Conservation (phyloP, 2,113 vertebrate species). For the Hippotragus niger region DNA sequence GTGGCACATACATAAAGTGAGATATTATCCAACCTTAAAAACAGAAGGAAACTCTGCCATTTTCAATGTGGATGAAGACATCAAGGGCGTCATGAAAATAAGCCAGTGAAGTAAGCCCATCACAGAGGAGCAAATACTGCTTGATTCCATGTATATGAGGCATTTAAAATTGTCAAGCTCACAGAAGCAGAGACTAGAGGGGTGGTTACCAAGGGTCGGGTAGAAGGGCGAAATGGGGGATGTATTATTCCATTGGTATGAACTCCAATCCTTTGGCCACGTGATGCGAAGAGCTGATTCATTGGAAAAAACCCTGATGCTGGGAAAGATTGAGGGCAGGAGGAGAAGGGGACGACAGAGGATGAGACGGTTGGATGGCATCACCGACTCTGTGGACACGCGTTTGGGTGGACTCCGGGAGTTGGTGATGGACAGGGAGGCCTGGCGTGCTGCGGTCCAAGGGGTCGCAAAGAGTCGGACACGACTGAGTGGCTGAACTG, state of each 20-base stretch:
- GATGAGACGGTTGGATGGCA: no score
- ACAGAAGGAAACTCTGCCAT: neutral
- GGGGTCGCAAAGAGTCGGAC: neutral
- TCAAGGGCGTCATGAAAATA: neutral
- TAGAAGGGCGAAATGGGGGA: accelerated
- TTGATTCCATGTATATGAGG: neutral
- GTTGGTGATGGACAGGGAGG: neutral
- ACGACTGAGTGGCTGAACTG: neutral
- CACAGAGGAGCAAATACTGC: neutral
- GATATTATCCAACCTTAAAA: neutral
- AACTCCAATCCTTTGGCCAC: no score
- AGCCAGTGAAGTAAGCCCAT: neutral
- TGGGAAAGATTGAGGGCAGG: no score
- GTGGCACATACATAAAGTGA: neutral
- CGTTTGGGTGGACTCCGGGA: no score
- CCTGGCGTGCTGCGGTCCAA: neutral
- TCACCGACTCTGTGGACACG: no score
- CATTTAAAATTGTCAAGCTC: neutral
- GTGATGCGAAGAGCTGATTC: no score
- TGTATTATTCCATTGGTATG: neutral
- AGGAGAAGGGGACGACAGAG: no score
- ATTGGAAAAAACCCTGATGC: no score
- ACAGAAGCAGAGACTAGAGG: neutral
- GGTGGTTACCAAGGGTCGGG: neutral
- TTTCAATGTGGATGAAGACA: neutral